These are phyloP conservation scores for Drosophila conformis DNA, from an alignment of 2,888 invertebrate genomes.

Conservation along the genomic window DNA sequence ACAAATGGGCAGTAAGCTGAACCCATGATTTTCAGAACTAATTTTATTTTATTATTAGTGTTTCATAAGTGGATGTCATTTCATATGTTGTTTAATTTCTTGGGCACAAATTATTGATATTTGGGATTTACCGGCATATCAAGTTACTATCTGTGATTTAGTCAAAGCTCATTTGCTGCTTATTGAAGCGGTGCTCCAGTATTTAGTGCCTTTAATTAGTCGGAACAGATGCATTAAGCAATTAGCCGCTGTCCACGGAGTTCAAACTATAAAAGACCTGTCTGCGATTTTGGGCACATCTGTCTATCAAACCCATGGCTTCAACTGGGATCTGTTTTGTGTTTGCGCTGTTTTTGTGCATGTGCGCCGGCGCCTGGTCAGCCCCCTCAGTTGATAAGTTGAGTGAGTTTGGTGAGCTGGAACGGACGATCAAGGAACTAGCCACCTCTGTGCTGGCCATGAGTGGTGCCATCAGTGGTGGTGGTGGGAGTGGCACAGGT, in stretches of 20 bases:
- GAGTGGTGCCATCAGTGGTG: constrained; percentile 26
- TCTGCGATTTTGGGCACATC: neutral
- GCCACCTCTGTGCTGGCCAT: constrained; percentile 62
- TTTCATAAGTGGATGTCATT: neutral
- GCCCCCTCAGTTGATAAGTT: constrained; percentile 54
- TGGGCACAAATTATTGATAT: neutral
- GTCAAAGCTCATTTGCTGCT: constrained; percentile 52
- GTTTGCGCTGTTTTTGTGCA: constrained; percentile 30
- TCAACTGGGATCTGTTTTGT: constrained; percentile 14
- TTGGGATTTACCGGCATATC: neutral
- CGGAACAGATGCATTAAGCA: constrained; percentile 26
- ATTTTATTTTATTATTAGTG: neutral
- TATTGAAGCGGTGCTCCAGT: constrained; percentile 29
- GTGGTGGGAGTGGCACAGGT: constrained; percentile 6
- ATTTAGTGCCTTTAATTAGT: constrained; percentile 51
- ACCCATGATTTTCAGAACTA: neutral
- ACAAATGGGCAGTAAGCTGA: neutral
- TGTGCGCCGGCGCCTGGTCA: constrained; percentile 27
- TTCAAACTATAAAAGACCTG: constrained; percentile 31
- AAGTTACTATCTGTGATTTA: neutral
- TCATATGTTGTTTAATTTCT: neutral
- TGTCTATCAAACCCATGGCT: constrained; percentile 38
- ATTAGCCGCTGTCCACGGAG: neutral
- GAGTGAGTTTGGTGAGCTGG: constrained; percentile 57
- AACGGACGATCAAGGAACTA: constrained; percentile 59